Evolutionary conservation across 2,888 invertebrate species (phyloP), one percentile per base, ranked within the genome.

Genomic region (Sericinus montela): DNA sequence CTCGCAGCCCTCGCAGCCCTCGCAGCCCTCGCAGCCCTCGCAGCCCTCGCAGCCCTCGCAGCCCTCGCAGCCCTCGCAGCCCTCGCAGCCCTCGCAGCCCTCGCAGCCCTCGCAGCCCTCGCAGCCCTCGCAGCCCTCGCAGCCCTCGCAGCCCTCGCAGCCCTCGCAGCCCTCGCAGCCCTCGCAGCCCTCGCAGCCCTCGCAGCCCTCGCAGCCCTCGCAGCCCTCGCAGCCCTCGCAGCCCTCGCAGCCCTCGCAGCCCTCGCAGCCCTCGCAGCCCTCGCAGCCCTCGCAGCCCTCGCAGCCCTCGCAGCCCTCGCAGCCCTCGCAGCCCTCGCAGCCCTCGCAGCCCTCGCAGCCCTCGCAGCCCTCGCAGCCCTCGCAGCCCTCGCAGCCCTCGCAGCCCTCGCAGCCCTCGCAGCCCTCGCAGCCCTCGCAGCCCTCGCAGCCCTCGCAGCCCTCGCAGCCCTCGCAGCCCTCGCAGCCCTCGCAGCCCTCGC

Each of bases 1-100:
- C 25, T 66, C 71, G 4, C 63, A 64, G 15, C 51, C 53, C 3
- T 6, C 32, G 4, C 4, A 11, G n/a, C 32, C n/a, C 25, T 66
- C 71, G 4, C 63, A 64, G 15, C 51, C 53, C 3, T 6, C 32
- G 4, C 4, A 11, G n/a, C 32, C n/a, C 25, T 66, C 71, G 4
- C 63, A 64, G 15, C 51, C 53, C 3, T 6, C 32, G 4, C 4
- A 11, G n/a, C 32, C n/a, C 25, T 66, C 71, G 4, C 63, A 64
- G 15, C 51, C 53, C 3, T 6, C 32, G 4, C 4, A 11, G n/a
- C 32, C n/a, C 25, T 66, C 71, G 4, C 63, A 64, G 15, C 51
- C 53, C 3, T 6, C 32, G 4, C 4, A 11, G n/a, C 32, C n/a
- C 25, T 66, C 71, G 4, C 63, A 64, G 15, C 51, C 53, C 3